A percentile compares a stretch with the other conserved stretches of the same genome.
Conservation (phyloP, 2,888 invertebrate species). For the Idaea biselata region DNA sequence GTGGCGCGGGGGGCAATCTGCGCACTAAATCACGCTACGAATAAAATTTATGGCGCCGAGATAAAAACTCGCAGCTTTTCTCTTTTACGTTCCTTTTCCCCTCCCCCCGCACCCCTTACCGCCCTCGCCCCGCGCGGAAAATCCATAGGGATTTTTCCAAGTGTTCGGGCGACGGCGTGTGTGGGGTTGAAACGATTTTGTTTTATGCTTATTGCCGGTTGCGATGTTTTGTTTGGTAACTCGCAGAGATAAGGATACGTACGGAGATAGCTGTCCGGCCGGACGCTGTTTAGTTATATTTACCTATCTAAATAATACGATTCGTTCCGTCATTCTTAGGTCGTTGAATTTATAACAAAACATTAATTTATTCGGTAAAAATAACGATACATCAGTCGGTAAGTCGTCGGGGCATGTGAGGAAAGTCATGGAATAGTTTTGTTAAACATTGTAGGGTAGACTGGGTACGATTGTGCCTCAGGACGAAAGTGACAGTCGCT, state of each 20-base stretch:
- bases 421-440: constrained; percentile 39
- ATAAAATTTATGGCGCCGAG: constrained; percentile 82
- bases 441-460: constrained; percentile 22
- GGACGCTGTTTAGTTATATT: constrained; percentile 35
- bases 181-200: constrained; percentile 79
- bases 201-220: constrained; percentile 79
- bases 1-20: constrained; percentile 76
- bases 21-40: constrained; percentile 82
- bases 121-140: constrained; percentile 66
- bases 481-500: too few species aligned
- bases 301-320: background rate
- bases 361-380: constrained; percentile 31
- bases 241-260: constrained; percentile 73
- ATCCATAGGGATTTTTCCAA: constrained; percentile 81
- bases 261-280: constrained; percentile 61
- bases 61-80: constrained; percentile 83
- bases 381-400: constrained; percentile 38
- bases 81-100: constrained; percentile 80
- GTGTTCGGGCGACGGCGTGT: constrained; percentile 77
- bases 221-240: constrained; percentile 78
- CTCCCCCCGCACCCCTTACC: constrained; percentile 44
- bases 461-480: too few species aligned
- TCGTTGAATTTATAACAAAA: constrained; percentile 12
- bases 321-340: background rate
- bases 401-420: constrained; percentile 35